phyloP scores from a whole-genome alignment of 2,113 vertebrate species.

The Meles meles region DNA sequence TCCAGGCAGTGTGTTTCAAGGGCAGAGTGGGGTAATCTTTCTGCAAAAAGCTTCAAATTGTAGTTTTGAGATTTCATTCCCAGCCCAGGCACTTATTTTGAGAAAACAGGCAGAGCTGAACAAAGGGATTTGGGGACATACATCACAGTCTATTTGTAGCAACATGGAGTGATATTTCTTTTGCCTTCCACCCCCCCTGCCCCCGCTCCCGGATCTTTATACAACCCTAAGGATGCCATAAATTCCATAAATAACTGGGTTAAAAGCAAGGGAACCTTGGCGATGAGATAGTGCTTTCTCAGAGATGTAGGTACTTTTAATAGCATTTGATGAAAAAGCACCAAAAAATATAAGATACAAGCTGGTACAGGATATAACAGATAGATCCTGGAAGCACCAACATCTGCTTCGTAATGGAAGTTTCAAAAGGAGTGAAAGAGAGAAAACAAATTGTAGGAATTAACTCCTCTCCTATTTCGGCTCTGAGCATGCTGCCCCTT shows the following conservation, averaged over 20 bases:
- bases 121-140: too few relatives aligned
- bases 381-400: accelerated
- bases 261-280: neutral
- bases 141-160: neutral
- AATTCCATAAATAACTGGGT: neutral
- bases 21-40: too few relatives aligned
- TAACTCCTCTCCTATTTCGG: neutral
- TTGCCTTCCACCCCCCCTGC: too few relatives aligned
- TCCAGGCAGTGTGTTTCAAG: neutral
- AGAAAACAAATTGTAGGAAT: neutral
- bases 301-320: neutral
- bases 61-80: neutral
- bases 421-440: neutral
- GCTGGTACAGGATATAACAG: accelerated
- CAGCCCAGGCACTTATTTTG: neutral
- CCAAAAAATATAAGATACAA: neutral
- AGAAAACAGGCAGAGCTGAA: neutral
- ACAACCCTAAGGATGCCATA: neutral
- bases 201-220: neutral
- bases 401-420: too few relatives aligned
- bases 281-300: neutral
- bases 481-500: neutral
- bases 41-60: neutral
- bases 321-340: neutral
- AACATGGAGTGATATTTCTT: neutral